Percentiles rank a stretch among this genome's conserved stretches.
These are phyloP conservation scores for Amblyjoppa proteus DNA, from an alignment of 2,888 invertebrate genomes.

Conservation along the genomic window DNA sequence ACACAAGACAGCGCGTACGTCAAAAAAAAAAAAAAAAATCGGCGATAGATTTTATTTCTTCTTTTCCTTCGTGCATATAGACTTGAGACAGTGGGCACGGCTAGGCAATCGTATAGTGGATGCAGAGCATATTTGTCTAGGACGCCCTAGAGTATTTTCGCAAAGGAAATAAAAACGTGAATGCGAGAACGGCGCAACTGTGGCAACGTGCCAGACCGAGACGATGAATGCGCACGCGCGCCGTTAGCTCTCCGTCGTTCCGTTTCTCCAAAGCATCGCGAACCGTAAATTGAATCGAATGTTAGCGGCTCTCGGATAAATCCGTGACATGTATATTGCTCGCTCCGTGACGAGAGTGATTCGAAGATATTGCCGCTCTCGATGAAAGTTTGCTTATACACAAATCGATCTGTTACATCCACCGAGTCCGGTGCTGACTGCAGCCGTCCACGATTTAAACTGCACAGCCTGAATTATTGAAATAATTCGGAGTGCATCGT, in stretches of 20 bases:
- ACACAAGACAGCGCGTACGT: slow-evolving; percentile 28
- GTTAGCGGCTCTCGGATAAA: slow-evolving; percentile 76
- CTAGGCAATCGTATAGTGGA: slow-evolving; percentile 63
- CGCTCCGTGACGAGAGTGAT: slow-evolving; percentile 71
- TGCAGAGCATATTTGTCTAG: slow-evolving; percentile 73
- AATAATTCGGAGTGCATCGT: not conserved
- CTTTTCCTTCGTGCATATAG: slow-evolving; percentile 23
- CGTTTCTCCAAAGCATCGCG: slow-evolving; percentile 74
- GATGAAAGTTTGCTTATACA: slow-evolving; percentile 62
- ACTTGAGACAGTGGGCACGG: slow-evolving; percentile 44
- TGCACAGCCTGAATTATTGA: not conserved
- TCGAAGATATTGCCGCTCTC: slow-evolving; percentile 61
- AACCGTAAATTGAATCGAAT: slow-evolving; percentile 82
- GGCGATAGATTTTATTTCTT: slow-evolving; percentile 37
- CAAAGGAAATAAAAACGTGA: slow-evolving; percentile 70
- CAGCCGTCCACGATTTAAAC: not conserved
- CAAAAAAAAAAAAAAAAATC: slow-evolving; percentile 28
- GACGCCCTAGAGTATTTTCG: slow-evolving; percentile 69
- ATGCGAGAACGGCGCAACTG: slow-evolving; percentile 69
- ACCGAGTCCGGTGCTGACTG: not conserved
- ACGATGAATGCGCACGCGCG: slow-evolving; percentile 68
- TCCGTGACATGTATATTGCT: slow-evolving; percentile 79
- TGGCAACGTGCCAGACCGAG: slow-evolving; percentile 75
- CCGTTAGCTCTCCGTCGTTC: slow-evolving; percentile 68
- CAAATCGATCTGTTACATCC: slow-evolving; percentile 9